Conservation (phyloP, 2,888 invertebrate species). For the Automeris io region DNA sequence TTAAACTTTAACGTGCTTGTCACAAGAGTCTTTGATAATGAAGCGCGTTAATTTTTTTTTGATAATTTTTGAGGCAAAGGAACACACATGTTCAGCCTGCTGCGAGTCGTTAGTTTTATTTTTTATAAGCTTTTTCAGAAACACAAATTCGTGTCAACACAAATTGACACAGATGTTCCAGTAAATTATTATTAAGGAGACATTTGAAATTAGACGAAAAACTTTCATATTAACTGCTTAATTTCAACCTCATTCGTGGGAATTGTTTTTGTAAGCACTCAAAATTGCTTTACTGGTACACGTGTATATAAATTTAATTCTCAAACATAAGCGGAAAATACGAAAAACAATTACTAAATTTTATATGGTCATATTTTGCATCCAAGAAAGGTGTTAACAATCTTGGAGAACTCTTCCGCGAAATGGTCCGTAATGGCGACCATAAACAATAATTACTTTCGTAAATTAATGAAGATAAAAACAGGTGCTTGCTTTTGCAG, state of each 20-base stretch:
- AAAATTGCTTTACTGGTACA: not conserved
- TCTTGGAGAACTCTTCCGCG: conserved; percentile 15
- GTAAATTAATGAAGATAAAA: not conserved
- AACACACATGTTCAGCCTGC: conserved; percentile 57
- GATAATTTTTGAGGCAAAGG: conserved; percentile 37
- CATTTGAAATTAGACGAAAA: conserved; percentile 19
- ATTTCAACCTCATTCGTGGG: not conserved
- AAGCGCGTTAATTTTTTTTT: conserved; percentile 22
- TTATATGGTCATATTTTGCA: not conserved
- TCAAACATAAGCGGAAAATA: not conserved
- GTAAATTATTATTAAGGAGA: conserved; percentile 37
- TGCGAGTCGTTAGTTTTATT: conserved; percentile 55
- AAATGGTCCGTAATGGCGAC: not conserved
- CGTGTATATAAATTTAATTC: not conserved
- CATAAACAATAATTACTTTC: conserved; percentile 5
- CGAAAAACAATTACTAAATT: not conserved
- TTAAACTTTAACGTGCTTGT: conserved; percentile 21
- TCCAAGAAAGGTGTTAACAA: not conserved
- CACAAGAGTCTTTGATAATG: conserved; percentile 16
- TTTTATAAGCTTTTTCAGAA: conserved; percentile 44
- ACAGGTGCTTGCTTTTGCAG: not conserved
- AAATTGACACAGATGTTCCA: conserved; percentile 59
- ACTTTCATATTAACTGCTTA: not conserved
- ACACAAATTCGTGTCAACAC: conserved; percentile 60
- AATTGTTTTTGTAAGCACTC: not conserved